Conservation (phyloP, 2,113 vertebrate species). For the Nesospiza acunhae region DNA sequence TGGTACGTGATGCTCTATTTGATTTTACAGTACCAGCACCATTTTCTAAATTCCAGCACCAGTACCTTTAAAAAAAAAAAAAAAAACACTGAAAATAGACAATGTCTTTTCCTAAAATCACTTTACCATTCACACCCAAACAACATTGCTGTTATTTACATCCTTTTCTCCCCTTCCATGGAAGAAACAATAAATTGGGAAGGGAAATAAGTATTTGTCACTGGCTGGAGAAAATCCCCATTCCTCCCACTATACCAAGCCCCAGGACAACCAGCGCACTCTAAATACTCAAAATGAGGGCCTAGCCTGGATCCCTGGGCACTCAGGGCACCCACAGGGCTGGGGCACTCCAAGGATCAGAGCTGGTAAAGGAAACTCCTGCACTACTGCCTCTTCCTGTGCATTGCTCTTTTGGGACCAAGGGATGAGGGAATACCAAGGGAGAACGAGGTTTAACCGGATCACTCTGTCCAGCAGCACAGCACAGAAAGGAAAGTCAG, state of each 20-base stretch:
- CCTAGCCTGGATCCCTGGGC: neutral
- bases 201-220: neutral
- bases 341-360: neutral
- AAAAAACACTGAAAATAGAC: neutral
- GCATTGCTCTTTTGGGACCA: neutral
- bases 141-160: neutral
- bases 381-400: neutral
- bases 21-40: neutral
- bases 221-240: neutral
- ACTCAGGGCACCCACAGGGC: neutral
- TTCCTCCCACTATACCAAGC: neutral
- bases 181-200: neutral
- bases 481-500: constrained; percentile 4
- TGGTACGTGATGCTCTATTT: neutral
- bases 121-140: neutral
- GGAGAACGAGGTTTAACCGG: neutral
- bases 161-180: neutral
- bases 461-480: neutral
- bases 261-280: neutral
- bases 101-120: neutral
- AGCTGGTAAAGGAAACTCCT: neutral
- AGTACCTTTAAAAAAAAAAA: neutral
- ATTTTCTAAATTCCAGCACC: neutral
- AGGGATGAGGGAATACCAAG: neutral
- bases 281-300: neutral